phyloP scores from a whole-genome alignment of 2,113 vertebrate genomes.

The Ameiurus melas region DNA sequence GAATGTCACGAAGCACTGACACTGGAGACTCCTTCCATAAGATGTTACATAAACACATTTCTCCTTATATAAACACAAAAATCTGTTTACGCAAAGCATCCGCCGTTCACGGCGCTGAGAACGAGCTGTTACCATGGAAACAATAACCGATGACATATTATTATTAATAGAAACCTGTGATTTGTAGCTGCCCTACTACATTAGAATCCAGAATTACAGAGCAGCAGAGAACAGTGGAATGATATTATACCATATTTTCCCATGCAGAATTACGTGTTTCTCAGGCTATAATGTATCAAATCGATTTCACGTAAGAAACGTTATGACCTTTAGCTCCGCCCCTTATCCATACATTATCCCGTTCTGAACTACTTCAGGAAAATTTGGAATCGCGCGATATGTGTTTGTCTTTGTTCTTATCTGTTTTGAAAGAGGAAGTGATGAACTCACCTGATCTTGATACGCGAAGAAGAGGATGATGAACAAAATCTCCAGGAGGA shows the following conservation, averaged over 20 bases:
- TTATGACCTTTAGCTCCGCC: neutral
- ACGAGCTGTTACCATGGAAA: neutral
- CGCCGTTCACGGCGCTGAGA: neutral
- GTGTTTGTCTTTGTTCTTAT: neutral
- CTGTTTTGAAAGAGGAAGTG: neutral
- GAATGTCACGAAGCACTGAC: too few relatives aligned
- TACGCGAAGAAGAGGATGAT: constrained; percentile 94
- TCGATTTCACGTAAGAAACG: neutral
- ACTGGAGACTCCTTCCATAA: neutral
- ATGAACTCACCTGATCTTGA: constrained; percentile 84
- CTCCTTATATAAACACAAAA: neutral
- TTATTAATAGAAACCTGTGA: neutral
- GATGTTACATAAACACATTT: neutral
- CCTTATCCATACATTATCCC: neutral
- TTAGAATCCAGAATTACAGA: neutral
- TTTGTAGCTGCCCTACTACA: neutral
- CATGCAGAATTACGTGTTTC: neutral
- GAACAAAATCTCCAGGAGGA: constrained; percentile 88
- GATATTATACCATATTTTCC: neutral
- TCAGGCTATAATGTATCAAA: neutral
- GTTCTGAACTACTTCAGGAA: neutral
- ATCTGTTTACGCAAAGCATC: too few relatives aligned
- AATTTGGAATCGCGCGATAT: neutral
- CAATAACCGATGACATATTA: neutral
- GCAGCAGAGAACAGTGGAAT: neutral